phyloP scores from a whole-genome alignment of 2,888 invertebrate species.

The Acleris emargana region DNA sequence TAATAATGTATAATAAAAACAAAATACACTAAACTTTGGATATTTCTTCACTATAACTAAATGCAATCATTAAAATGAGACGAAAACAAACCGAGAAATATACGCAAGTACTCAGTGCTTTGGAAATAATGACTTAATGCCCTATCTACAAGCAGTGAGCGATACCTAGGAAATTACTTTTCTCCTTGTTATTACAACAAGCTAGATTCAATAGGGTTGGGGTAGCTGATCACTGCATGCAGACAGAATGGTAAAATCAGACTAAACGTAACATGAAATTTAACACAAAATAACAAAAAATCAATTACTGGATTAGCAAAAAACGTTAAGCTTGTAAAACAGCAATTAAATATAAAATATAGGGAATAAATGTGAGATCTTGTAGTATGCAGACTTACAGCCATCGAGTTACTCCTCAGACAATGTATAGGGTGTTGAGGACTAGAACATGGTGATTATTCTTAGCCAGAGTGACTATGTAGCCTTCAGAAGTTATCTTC shows the following conservation, averaged over 20 bases:
- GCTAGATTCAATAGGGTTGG: conserved; percentile 60
- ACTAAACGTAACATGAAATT: conserved; percentile 72
- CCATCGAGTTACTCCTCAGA: conserved; percentile 87
- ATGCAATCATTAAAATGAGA: conserved; percentile 77
- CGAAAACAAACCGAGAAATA: conserved; percentile 71
- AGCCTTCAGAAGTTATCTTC: conserved; percentile 98
- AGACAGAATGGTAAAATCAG: conserved; percentile 70
- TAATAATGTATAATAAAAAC: conserved; percentile 46
- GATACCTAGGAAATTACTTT: conserved; percentile 45
- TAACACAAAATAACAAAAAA: conserved; percentile 79
- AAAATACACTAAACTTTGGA: conserved; percentile 82
- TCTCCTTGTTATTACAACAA: conserved; percentile 58
- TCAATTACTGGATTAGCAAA: conserved; percentile 84
- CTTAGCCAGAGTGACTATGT: conserved; percentile 97
- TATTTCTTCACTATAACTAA: conserved; percentile 82
- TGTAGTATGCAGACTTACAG: conserved; percentile 84
- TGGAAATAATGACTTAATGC: conserved; percentile 75
- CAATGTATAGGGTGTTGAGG: conserved; percentile 96
- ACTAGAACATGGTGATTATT: conserved; percentile 99
- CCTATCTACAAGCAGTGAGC: conserved; percentile 72
- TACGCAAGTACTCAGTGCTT: conserved; percentile 77
- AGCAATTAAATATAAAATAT: conserved; percentile 82
- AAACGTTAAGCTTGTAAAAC: conserved; percentile 81
- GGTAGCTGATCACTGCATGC: conserved; percentile 67
- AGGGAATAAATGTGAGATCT: conserved; percentile 84